Evolutionary conservation across 2,113 vertebrate species (phyloP).

Genomic region (Psilopsiagon aurifrons): DNA sequence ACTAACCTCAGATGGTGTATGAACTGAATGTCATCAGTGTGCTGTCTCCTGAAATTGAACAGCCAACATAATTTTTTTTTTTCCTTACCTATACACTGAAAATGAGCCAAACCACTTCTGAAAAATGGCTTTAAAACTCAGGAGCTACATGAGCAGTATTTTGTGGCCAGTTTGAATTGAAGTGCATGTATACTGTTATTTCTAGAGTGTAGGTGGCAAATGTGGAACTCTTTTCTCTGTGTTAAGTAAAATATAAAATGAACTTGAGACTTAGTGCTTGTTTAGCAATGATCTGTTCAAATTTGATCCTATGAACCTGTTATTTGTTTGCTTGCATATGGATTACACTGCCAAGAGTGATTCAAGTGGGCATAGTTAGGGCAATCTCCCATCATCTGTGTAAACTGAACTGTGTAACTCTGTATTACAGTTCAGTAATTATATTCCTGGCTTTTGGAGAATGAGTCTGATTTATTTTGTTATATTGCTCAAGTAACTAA

Average conservation of each 20-base stretch:
- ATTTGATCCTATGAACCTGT: background rate
- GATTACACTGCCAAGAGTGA: background rate
- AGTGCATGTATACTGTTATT: background rate
- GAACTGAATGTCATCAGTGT: background rate
- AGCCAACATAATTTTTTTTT: background rate
- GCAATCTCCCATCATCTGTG: background rate
- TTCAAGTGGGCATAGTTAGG: background rate
- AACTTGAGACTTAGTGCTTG: conserved; percentile 5
- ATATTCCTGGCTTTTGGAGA: background rate
- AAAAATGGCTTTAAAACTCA: background rate
- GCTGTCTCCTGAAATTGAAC: background rate
- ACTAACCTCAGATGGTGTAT: background rate
- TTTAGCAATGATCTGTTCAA: background rate
- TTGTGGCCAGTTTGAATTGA: background rate
- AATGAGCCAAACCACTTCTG: background rate
- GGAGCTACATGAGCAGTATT: background rate
- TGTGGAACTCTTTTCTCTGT: background rate
- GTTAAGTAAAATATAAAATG: background rate
- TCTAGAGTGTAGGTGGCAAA: background rate
- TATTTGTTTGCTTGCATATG: background rate
- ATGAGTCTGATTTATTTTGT: background rate
- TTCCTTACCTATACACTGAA: background rate
- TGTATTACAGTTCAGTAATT: background rate
- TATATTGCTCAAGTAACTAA: background rate
- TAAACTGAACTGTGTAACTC: background rate